phyloP scores from a whole-genome alignment of 2,797 vertebrate species.

The Onychomys torridus region DNA sequence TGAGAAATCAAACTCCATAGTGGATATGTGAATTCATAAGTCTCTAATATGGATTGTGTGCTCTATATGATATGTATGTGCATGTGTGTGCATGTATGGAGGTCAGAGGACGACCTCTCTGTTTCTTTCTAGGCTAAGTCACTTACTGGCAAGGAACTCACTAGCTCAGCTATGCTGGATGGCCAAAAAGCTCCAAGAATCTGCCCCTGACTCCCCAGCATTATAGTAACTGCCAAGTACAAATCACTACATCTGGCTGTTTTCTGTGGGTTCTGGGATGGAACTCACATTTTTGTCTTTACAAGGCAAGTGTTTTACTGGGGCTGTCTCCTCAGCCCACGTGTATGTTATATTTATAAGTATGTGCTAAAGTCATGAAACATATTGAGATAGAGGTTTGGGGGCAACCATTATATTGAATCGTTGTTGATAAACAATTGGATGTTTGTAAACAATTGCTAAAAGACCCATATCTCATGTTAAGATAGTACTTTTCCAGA shows the following conservation, averaged over 20 bases:
- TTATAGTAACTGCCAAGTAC: neutral
- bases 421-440: neutral
- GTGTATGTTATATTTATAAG: neutral
- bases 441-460: conserved; percentile 57
- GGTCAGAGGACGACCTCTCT: neutral
- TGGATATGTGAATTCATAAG: neutral
- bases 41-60: neutral
- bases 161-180: neutral
- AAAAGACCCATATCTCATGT: neutral
- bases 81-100: neutral
- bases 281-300: neutral
- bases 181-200: neutral
- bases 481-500: conserved; percentile 4
- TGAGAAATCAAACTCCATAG: conserved; percentile 36
- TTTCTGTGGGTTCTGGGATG: neutral
- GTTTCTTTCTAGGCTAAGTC: neutral
- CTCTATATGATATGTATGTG: neutral
- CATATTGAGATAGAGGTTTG: neutral
- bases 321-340: too few species aligned
- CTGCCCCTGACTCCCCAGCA: too few species aligned
- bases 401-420: neutral
- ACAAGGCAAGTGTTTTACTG: neutral
- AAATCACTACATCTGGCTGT: neutral
- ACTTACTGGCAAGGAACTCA: neutral
- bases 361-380: neutral